Evolutionary conservation across 2,888 invertebrate species (phyloP).

Genomic region (Glyphotaelius pellucidus): DNA sequence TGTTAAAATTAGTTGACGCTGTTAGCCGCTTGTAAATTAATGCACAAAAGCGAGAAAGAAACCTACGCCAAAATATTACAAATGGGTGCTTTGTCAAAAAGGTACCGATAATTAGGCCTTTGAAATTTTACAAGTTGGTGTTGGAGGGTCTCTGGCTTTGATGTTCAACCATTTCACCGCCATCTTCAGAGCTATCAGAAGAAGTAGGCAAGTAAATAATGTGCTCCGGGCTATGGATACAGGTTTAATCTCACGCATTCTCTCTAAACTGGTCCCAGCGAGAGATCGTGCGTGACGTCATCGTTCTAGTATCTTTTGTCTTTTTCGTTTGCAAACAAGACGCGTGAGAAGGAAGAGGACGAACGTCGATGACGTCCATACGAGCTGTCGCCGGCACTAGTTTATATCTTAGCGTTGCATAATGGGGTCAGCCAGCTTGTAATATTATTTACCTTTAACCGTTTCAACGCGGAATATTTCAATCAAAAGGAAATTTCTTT

Average conservation of each 20-base stretch:
- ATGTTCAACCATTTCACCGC: background rate
- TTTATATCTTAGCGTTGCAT: conserved; percentile 34
- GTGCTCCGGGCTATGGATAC: conserved; percentile 21
- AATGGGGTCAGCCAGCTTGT: conserved; percentile 40
- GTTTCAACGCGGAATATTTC: background rate
- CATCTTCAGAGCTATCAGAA: background rate
- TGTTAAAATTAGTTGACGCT: background rate
- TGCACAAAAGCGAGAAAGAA: background rate
- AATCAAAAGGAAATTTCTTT: background rate
- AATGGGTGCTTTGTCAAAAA: background rate
- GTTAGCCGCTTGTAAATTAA: background rate
- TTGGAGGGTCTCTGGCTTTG: background rate
- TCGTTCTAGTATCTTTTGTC: too few species aligned
- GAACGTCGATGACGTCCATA: too few species aligned
- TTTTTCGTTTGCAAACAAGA: too few species aligned
- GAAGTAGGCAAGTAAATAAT: background rate
- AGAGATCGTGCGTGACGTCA: too few species aligned
- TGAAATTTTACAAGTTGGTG: background rate
- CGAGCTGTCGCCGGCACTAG: too few species aligned
- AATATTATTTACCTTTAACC: conserved; percentile 43
- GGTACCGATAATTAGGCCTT: background rate
- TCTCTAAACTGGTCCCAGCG: background rate
- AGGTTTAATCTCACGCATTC: conserved; percentile 50
- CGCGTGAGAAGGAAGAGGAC: too few species aligned
- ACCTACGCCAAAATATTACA: background rate